Base-by-base conservation (phyloP, 2,888 invertebrate species). In the Parelbella ahira region DNA sequence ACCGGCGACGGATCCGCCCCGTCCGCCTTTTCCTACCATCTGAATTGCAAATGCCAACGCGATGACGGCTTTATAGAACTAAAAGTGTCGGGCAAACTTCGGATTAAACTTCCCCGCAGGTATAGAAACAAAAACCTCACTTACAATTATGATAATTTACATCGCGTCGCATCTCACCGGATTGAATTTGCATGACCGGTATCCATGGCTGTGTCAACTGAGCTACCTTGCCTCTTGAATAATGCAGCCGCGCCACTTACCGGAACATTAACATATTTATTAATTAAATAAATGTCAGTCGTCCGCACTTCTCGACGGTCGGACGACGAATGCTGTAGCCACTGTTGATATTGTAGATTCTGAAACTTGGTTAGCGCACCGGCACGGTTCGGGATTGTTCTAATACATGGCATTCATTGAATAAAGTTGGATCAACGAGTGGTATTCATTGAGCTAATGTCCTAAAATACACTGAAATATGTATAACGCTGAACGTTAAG, bases 211-310 rank as follows among this genome's bases (percentile, higher is more conserved):
- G 76, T 83, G 86, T 87, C 86, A 87, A 86, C 84, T 72, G 72
- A 68, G 80, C 78, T 74, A 76, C 81, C 80, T 72, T 59, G 55
- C 63, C 58, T 67, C 72, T 77, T 86, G 87, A 84, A 87, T 86
- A 78, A 87, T 87, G 87, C 83, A 87, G 59, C 58, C 62, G 63
- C 65, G 79, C 80, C 73, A 82, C 86, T 86, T 84, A 86, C 83
- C 84, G 82, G 63, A 51, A 56, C 61, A 87, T 87, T 87, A 84
- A 83, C 87, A 87, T 87, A 86, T 87, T 87, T 87, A 87, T 87
- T 87, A 86, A 86, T 86, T 86, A 84, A 80, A 86, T 86, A 86
- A 83, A 84, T 84, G 81, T 65, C 66, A 72, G 75, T 72, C 79
- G 82, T 79, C 81, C 78, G 69, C 68, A 33, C 54, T 41, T 47